Conservation (phyloP, 1,140 invertebrate species). For the Panulirus ornatus region DNA sequence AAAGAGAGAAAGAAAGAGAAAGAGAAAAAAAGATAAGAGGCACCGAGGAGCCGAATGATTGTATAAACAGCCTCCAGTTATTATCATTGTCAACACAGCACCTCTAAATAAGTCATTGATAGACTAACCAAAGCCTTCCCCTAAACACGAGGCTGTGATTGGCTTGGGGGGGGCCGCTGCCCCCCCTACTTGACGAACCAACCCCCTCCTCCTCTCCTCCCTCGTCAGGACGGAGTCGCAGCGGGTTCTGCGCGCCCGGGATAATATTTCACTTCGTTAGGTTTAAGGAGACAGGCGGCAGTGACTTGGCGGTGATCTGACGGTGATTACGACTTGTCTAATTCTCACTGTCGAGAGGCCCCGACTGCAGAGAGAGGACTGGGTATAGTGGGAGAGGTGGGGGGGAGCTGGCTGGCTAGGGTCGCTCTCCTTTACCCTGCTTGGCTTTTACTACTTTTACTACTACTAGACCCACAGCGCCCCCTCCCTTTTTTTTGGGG, state of each 20-base stretch:
- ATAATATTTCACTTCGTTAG: slow-evolving; percentile 71
- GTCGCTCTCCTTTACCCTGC: too few species aligned
- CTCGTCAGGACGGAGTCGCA: slow-evolving; percentile 4
- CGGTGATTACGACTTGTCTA: slow-evolving; percentile 52
- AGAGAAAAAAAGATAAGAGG: neutral
- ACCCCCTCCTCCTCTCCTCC: too few species aligned
- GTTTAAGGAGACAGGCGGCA: slow-evolving; percentile 60
- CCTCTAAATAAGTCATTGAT: neutral
- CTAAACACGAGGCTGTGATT: neutral
- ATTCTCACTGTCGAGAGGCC: neutral
- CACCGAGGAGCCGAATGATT: neutral
- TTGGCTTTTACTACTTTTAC: too few species aligned
- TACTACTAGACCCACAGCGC: too few species aligned
- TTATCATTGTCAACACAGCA: slow-evolving; percentile 4
- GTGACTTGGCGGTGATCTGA: slow-evolving; percentile 62
- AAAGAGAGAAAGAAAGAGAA: neutral
- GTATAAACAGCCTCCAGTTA: neutral
- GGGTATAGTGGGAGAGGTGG: too few species aligned
- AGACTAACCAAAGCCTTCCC: neutral
- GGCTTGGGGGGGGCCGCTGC: too few species aligned
- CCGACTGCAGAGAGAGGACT: neutral
- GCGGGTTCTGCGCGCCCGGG: slow-evolving; percentile 19
- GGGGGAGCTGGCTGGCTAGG: too few species aligned
- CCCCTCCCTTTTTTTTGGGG: too few species aligned
- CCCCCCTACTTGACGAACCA: too few species aligned